Conservation (phyloP, 2,888 invertebrate genomes). For the Platycheirus rosarum region DNA sequence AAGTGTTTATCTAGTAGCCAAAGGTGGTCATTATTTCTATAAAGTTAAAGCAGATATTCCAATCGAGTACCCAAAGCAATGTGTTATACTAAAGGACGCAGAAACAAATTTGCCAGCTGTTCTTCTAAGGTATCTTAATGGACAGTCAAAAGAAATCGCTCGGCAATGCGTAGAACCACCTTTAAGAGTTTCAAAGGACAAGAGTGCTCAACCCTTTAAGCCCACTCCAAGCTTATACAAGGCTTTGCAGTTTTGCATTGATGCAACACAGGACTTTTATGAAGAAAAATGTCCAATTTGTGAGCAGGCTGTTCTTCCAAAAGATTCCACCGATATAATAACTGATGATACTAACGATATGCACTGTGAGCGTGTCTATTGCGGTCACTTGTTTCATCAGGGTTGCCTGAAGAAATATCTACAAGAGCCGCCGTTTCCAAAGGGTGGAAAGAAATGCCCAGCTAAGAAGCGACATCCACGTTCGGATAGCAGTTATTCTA, state of each 20-base stretch:
- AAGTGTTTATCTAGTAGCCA: constrained; percentile 84
- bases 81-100: constrained; percentile 83
- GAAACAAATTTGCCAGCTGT: constrained; percentile 87
- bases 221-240: constrained; percentile 86
- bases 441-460: constrained; percentile 88
- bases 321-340: constrained; percentile 83
- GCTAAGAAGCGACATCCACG: constrained; percentile 80
- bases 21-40: constrained; percentile 85
- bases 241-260: constrained; percentile 85
- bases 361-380: constrained; percentile 88
- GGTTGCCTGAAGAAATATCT: constrained; percentile 87
- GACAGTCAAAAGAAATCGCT: constrained; percentile 87
- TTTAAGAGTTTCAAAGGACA: constrained; percentile 83
- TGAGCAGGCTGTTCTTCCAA: constrained; percentile 85
- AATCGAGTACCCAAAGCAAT: constrained; percentile 85
- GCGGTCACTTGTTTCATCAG: constrained; percentile 88
- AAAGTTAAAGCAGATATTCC: constrained; percentile 85
- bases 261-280: constrained; percentile 86
- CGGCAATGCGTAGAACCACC: constrained; percentile 88
- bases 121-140: constrained; percentile 85
- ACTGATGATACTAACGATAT: constrained; percentile 85
- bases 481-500: constrained; percentile 79
- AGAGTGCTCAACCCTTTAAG: constrained; percentile 83
- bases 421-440: constrained; percentile 89
- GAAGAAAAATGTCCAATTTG: constrained; percentile 87